These are phyloP conservation scores for Anaspis maculata DNA, from an alignment of 2,888 invertebrate species.

Conservation along the genomic window DNA sequence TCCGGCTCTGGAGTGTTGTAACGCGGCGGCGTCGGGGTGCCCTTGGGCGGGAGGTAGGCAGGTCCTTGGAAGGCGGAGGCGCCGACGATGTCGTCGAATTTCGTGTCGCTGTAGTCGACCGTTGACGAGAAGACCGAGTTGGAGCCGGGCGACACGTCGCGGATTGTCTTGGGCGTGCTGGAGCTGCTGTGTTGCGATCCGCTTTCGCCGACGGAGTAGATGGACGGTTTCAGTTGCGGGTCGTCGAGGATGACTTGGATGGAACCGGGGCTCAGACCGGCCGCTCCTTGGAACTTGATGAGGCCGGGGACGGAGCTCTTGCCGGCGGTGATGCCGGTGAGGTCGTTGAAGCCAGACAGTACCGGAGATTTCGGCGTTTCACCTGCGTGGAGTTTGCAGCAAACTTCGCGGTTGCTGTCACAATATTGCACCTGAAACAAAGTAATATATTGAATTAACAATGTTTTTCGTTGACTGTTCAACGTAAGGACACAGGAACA, in stretches of 20 bases:
- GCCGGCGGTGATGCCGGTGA: constrained; percentile 24
- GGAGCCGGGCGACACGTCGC: constrained; percentile 27
- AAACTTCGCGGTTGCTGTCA: constrained; percentile 18
- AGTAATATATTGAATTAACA: no score
- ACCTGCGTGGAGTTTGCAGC: constrained; percentile 22
- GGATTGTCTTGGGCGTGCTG: constrained; percentile 31
- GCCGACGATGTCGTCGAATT: constrained; percentile 32
- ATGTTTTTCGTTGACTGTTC: no score
- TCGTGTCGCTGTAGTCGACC: constrained; percentile 33
- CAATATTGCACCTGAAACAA: constrained; percentile 15
- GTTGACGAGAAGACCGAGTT: constrained; percentile 28
- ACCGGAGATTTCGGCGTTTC: constrained; percentile 2
- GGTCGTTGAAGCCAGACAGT: constrained; percentile 8
- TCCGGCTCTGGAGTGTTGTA: constrained; percentile 6
- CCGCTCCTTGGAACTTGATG: constrained; percentile 26
- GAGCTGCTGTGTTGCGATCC: constrained; percentile 23
- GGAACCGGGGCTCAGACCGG: constrained; percentile 29
- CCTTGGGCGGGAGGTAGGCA: constrained; percentile 37
- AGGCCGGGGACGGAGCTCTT: constrained; percentile 31
- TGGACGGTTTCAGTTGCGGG: no score
- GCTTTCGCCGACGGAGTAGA: constrained; percentile 31
- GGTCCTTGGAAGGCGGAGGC: constrained; percentile 36
- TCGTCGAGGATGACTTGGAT: constrained; percentile 28
- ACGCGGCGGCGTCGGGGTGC: constrained; percentile 14
- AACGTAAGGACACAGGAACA: no score